A percentile compares a stretch with the other conserved stretches of the same genome.
These are phyloP conservation scores for Apaloderma vittatum DNA, from an alignment of 2,113 vertebrate genomes.

Conservation along the genomic window DNA sequence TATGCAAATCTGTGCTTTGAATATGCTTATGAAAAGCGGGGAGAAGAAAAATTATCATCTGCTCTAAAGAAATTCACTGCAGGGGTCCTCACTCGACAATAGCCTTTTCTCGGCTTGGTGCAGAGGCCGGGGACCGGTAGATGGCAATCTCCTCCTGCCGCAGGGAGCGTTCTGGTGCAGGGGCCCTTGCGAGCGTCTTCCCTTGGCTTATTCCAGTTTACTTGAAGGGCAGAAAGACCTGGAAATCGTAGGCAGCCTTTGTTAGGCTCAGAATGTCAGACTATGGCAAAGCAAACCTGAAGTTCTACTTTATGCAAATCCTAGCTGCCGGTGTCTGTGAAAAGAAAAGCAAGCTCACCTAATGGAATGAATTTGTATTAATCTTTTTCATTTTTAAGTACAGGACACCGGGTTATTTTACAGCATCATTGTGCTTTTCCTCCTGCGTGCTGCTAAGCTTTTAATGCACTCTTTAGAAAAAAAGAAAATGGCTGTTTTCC, in stretches of 20 bases:
- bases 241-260: slow-evolving; percentile 78
- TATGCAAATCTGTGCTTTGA: slow-evolving; percentile 10
- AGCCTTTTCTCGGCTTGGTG: neutral
- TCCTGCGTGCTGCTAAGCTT: slow-evolving; percentile 42
- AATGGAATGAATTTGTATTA: slow-evolving; percentile 27
- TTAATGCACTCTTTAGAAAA: slow-evolving; percentile 64
- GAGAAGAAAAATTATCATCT: neutral
- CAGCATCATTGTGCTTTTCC: slow-evolving; percentile 33
- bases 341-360: neutral
- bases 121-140: slow-evolving; percentile 54
- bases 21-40: neutral
- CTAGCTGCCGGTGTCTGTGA: slow-evolving; percentile 14
- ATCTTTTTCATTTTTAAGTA: slow-evolving; percentile 48
- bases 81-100: neutral
- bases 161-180: neutral
- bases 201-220: slow-evolving; percentile 70
- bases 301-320: slow-evolving; percentile 67
- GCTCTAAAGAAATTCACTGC: neutral
- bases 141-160: slow-evolving; percentile 74
- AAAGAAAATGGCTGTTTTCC: slow-evolving; percentile 59
- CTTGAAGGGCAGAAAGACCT: slow-evolving; percentile 72
- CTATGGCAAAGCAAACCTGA: slow-evolving; percentile 59
- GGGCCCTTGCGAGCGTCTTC: neutral
- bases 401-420: slow-evolving; percentile 46
- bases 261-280: slow-evolving; percentile 75